Evolutionary conservation across 1,140 invertebrate genomes (phyloP).

Genomic region (Centruroides vittatus): DNA sequence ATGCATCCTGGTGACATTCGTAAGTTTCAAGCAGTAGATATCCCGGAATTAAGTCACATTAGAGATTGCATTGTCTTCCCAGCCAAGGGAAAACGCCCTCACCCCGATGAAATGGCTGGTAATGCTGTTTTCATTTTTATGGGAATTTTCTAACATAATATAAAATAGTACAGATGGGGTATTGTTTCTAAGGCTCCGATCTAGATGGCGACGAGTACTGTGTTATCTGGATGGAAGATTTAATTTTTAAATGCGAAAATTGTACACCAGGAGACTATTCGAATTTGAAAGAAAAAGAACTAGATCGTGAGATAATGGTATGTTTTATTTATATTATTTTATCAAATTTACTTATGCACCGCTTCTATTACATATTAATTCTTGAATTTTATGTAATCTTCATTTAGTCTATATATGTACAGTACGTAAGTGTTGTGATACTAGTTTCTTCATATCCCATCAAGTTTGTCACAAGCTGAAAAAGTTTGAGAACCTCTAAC

Average conservation of each 20-base stretch:
- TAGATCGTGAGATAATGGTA: neutral
- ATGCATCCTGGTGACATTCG: constrained; percentile 16
- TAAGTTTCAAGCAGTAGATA: constrained; percentile 13
- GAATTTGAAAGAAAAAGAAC: neutral
- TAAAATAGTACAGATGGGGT: too few relatives aligned
- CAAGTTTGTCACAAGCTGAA: too few relatives aligned
- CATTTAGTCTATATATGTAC: too few relatives aligned
- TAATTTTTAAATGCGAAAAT: neutral
- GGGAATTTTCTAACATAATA: too few relatives aligned
- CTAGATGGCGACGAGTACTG: neutral
- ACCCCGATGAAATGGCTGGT: constrained; percentile 17
- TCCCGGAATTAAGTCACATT: constrained; percentile 10
- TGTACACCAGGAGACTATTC: neutral
- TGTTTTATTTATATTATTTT: too few relatives aligned
- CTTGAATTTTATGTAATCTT: too few relatives aligned
- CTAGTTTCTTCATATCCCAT: too few relatives aligned
- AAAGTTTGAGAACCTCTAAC: too few relatives aligned
- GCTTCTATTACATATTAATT: too few relatives aligned
- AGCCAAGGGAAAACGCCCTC: constrained; percentile 7
- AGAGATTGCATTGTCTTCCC: constrained; percentile 17
- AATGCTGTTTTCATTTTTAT: too few relatives aligned
- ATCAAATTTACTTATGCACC: too few relatives aligned
- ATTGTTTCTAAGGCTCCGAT: neutral
- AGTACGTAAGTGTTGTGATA: too few relatives aligned
- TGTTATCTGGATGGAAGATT: neutral